These are phyloP conservation scores for Ophion obscuratus DNA, from an alignment of 2,888 invertebrate genomes.

Conservation along the genomic window DNA sequence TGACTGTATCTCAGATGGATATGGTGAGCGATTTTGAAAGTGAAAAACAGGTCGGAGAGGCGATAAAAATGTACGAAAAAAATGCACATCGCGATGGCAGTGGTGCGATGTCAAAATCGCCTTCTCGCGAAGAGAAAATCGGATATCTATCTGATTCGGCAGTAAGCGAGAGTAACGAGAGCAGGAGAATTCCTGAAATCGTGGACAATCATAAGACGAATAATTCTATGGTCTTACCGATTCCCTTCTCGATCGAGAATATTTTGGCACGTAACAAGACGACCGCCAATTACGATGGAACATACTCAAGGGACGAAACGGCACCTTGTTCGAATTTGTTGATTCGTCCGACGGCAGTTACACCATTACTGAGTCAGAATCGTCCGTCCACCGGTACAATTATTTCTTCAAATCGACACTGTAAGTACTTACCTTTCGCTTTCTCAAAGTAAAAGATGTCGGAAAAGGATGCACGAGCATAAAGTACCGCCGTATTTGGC, in stretches of 20 bases:
- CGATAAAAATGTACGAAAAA: slow-evolving; percentile 35
- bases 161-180: slow-evolving; percentile 68
- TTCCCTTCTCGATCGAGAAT: slow-evolving; percentile 80
- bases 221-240: slow-evolving; percentile 70
- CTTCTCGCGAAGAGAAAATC: slow-evolving; percentile 53
- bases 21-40: slow-evolving; percentile 36
- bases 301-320: slow-evolving; percentile 42
- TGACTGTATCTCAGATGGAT: slow-evolving; percentile 63
- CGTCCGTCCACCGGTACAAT: slow-evolving; percentile 27
- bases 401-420: slow-evolving; percentile 46
- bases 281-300: slow-evolving; percentile 57
- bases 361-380: slow-evolving; percentile 29
- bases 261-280: slow-evolving; percentile 75
- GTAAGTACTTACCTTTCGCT: slow-evolving; percentile 35
- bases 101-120: slow-evolving; percentile 53
- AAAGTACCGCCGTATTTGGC: too few relatives aligned
- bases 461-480: too few relatives aligned
- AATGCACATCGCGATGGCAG: slow-evolving; percentile 42
- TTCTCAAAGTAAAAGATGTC: neutral
- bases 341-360: slow-evolving; percentile 69
- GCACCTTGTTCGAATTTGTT: slow-evolving; percentile 33
- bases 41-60: slow-evolving; percentile 25
- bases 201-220: slow-evolving; percentile 62
- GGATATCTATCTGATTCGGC: slow-evolving; percentile 75
- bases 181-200: slow-evolving; percentile 63